Evolutionary conservation across 2,888 invertebrate genomes (phyloP).

Genomic region (Adelphocoris suturalis): DNA sequence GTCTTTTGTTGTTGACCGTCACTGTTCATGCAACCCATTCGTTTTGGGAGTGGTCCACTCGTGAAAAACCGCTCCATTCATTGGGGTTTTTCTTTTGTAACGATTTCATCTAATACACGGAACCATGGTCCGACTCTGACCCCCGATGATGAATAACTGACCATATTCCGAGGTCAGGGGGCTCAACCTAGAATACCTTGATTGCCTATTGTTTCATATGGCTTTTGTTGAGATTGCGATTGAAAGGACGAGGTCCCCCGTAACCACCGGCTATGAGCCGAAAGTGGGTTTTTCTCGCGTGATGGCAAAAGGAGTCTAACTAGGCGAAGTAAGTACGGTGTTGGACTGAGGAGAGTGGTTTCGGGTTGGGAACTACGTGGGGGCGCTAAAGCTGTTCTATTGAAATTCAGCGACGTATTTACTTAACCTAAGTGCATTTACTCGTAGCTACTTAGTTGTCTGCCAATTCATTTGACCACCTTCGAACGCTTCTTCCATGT

Average conservation of each 20-base stretch:
- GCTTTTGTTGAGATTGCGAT: constrained; percentile 16
- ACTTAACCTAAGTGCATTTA: constrained; percentile 61
- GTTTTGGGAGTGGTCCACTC: constrained; percentile 40
- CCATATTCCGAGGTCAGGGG: constrained; percentile 29
- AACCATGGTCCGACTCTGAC: not conserved
- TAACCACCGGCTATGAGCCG: not conserved
- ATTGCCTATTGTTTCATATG: constrained; percentile 47
- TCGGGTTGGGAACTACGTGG: not conserved
- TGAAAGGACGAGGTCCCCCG: constrained; percentile 7
- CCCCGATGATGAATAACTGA: constrained; percentile 49
- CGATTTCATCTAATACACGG: constrained; percentile 48
- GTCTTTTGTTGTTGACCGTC: not conserved
- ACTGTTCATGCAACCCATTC: constrained; percentile 34
- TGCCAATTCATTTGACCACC: not conserved
- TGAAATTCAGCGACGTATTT: constrained; percentile 60
- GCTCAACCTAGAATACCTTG: not conserved
- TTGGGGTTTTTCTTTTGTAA: constrained; percentile 40
- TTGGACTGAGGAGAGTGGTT: not conserved
- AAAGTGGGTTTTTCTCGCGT: constrained; percentile 16
- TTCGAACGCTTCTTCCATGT: not conserved
- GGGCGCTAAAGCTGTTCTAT: constrained; percentile 13
- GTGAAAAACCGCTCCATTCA: constrained; percentile 41
- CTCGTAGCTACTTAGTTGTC: constrained; percentile 37
- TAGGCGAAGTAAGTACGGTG: not conserved
- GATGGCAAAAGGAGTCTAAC: not conserved